Conservation (phyloP, 2,113 vertebrate genomes). For the Aplodontia rufa region DNA sequence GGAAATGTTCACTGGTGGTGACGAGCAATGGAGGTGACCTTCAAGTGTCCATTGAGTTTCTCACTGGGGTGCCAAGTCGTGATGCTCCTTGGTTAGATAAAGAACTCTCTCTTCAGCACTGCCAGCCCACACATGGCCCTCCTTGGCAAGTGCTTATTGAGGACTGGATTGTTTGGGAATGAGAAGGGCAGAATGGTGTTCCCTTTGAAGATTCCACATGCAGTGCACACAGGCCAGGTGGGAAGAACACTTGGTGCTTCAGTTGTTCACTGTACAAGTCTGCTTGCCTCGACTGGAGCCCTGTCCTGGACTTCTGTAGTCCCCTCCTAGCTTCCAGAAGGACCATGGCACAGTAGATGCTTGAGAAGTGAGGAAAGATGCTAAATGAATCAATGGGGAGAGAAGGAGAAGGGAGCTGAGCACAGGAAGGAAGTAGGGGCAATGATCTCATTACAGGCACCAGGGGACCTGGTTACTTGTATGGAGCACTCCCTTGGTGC, state of each 20-base stretch:
- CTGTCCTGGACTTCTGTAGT: background rate
- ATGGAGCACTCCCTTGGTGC: background rate
- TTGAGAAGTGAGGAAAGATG: background rate
- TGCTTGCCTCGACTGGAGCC: background rate
- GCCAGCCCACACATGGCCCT: background rate
- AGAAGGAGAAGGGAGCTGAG: background rate
- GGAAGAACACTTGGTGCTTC: background rate
- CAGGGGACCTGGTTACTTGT: background rate
- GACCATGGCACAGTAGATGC: background rate
- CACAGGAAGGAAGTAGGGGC: background rate
- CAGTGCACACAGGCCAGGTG: background rate
- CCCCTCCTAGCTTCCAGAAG: background rate
- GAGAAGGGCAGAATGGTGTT: background rate
- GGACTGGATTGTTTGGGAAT: background rate
- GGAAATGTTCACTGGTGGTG: background rate
- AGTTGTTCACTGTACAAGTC: background rate
- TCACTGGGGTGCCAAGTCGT: background rate
- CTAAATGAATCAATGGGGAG: background rate
- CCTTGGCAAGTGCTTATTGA: background rate
- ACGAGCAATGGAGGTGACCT: background rate
- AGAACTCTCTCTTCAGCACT: background rate
- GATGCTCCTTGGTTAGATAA: too few relatives aligned
- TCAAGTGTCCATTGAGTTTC: background rate
- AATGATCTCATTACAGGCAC: background rate
- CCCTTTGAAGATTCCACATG: background rate